A percentile compares a stretch with the other conserved stretches of the same genome.
Evolutionary conservation across 1,140 invertebrate genomes (phyloP).

Genomic region (Maniola jurtina): DNA sequence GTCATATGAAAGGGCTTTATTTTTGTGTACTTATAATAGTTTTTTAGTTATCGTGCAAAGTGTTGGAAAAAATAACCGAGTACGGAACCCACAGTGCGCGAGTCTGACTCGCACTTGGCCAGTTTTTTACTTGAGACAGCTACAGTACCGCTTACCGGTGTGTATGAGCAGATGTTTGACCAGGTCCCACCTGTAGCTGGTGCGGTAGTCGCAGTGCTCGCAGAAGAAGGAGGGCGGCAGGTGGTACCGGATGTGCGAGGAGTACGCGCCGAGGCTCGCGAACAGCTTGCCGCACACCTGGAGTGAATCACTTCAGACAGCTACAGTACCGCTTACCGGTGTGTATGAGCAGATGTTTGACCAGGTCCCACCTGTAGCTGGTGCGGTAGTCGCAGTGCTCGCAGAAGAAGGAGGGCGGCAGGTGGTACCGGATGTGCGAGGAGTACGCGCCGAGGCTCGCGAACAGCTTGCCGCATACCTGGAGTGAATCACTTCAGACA

Average conservation of each 20-base stretch:
- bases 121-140: no score
- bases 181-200: constrained; percentile 48
- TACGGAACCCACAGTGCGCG: not conserved
- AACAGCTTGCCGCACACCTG: constrained; percentile 55
- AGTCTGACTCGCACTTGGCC: not conserved
- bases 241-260: constrained; percentile 49
- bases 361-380: not conserved
- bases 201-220: constrained; percentile 50
- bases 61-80: no score
- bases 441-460: not conserved
- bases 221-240: constrained; percentile 42
- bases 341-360: not conserved
- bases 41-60: no score
- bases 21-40: no score
- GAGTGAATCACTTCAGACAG: no score
- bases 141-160: constrained; percentile 4
- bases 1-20: no score
- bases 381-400: not conserved
- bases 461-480: not conserved
- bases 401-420: no score
- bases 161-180: constrained; percentile 53
- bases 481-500: not conserved
- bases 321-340: not conserved
- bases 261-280: constrained; percentile 40
- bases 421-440: not conserved